Base-by-base conservation (phyloP, 1,140 invertebrate species). In the Saxidomus purpurata region DNA sequence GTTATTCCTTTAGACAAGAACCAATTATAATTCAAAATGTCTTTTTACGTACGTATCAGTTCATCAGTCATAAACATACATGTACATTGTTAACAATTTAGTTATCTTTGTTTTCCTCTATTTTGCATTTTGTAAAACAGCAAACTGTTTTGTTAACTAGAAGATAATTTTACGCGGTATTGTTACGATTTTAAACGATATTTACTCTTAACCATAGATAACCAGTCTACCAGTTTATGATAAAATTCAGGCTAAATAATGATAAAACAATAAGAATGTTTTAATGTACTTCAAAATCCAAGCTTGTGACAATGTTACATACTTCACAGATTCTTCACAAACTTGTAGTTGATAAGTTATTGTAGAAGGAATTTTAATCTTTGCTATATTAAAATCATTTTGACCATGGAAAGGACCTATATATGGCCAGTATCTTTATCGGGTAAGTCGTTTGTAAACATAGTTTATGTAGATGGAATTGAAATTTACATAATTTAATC, bases 391-490 rank as follows among this genome's bases (percentile, higher is more conserved):
- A 13, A 55, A 11, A 55, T n/a, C 9, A n/a, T 17, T 61, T 61
- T 19, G 34, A 67, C 28, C n/a, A 67, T 67, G 61, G 61, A 67
- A 9, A 28, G 61, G 61, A 67, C 61, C 34, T 67, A 67, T 67
- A 36, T 67, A 67, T 67, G 3, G 61, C 61, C 61, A 8, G 1
- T 67, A 34, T 6, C 6, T 9, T 13, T 67, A 36, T 19, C 31
- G 11, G 61, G 61, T 67, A 34, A 67, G 61, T 13, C 11, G 11
- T 67, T 67, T 67, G 9, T 22, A 49, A 49, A 49, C 47, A 49
- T 49, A 49, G 8, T 49, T 49, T n/a, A n/a, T n/a, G n/a, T n/a
- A n/a, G n/a, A n/a, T n/a, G n/a, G n/a, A n/a, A n/a, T n/a, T n/a
- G n/a, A n/a, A n/a, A n/a, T n/a, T n/a, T n/a, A n/a, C n/a, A n/a